phyloP scores from a whole-genome alignment of 53 echinoderm and acorn worm species.

The Patiria pectinifera region DNA sequence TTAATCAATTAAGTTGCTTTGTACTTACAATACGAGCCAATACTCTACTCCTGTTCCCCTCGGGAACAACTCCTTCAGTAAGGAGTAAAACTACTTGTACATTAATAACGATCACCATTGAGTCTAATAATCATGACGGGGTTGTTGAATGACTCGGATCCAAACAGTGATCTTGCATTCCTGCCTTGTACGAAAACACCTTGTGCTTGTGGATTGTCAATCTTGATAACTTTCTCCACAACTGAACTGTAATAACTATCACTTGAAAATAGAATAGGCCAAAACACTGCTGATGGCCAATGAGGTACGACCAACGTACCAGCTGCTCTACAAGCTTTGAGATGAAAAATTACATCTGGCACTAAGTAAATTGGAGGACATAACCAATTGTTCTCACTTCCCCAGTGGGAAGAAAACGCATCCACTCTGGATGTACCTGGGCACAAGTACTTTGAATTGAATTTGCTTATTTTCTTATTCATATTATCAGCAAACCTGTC shows the following conservation, averaged over 20 bases:
- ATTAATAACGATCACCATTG: no score
- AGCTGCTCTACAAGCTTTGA: not conserved
- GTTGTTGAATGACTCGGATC: no score
- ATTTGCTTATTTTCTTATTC: constrained; percentile 18
- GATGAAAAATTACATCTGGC: not conserved
- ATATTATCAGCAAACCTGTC: constrained; percentile 47
- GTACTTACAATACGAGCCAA: no score
- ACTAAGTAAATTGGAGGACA: constrained; percentile 31
- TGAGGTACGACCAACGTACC: not conserved
- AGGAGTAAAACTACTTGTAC: no score
- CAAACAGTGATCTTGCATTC: no score
- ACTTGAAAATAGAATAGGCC: not conserved
- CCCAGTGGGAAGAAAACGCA: constrained; percentile 27
- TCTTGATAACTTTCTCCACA: no score
- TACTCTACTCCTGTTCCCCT: no score
- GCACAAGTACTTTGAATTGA: constrained; percentile 52
- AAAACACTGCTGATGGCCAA: constrained; percentile 5
- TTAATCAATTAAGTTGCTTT: no score
- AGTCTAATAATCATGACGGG: no score
- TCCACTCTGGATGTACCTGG: constrained; percentile 17
- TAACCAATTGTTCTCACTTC: constrained; percentile 52
- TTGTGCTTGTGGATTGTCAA: no score
- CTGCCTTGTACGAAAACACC: no score
- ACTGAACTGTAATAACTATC: not conserved
- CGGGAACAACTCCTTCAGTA: no score